Evolutionary conservation across 2,888 invertebrate species (phyloP), one percentile per base, ranked within the genome.

Genomic region (Synanthedon formicaeformis): DNA sequence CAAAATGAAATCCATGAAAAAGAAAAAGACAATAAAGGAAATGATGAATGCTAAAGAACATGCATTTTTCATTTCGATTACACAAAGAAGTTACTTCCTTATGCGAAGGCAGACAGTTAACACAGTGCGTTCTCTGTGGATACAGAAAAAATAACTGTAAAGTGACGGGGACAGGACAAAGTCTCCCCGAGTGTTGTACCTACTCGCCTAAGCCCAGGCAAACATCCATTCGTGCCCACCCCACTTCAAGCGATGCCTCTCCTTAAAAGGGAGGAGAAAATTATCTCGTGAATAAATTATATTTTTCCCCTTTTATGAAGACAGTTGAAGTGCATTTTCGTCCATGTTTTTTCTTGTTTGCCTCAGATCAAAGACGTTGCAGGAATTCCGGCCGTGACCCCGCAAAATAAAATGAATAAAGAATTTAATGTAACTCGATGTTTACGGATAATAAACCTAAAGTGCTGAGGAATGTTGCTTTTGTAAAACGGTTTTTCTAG

Each of bases 211-310:
- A 55, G 60, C 65, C 74, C 68, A 65, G 65, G 72, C 78, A 83
- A 85, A 83, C 82, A 82, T 78, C 76, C 73, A 75, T 76, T 73
- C 74, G 70, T 71, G 68, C 66, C 64, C 72, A 66, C 80, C 78
- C 78, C 67, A 73, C 78, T 80, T 76, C 74, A 78, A 82, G 75
- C 75, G 75, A 57, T 66, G 73, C 68, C 78, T 78, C 70, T 74
- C 74, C 73, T 77, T 77, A 73, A 73, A 77, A 79, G 81, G 79
- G 79, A 78, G 77, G 77, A 85, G 86, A 82, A 85, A 86, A 87
- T 86, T 87, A 86, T 87, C 85, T 84, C 79, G 75, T 87, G 86
- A 87, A 87, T 87, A 87, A 87, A 86, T 87, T 85, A 87, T 85
- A 84, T 84, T 83, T 79, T 76, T 75, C 78, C 73, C 82, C 82